Base-by-base conservation (phyloP, 2,113 vertebrate species). In the Aphelocoma coerulescens region DNA sequence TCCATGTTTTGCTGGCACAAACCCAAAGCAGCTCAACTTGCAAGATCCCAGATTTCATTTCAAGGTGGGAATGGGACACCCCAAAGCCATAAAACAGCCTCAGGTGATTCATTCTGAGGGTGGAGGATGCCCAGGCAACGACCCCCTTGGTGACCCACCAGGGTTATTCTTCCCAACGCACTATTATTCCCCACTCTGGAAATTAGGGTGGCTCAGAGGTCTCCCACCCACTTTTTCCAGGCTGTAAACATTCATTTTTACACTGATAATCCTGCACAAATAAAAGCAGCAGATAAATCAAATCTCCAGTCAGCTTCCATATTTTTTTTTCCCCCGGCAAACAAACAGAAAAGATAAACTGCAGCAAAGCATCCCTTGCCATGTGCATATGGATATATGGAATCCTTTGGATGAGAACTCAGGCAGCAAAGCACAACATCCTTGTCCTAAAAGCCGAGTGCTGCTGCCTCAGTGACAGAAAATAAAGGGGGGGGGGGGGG, bases 21-120 rank as follows among this genome's bases (percentile, higher is more conserved):
- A 54, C 67, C 74, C 96, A 94, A n/a, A 79, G 20, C 62, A 39
- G 41, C 92, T 94, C 94, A 44, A 30, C 54, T 91, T 76, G 35
- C 85, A 65, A 52, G 30, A 22, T 9, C 9, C 12, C 43, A 68
- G 82, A 49, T 73, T 73, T 89, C 37, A 39, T 91, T 89, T 85
- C 66, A 61, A 48, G 71, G 66, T 0, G 0, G 65, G 48, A 85
- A 61, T 1, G 5, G 46, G 67, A 90, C 75, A 62, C 67, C 21
- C 75, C 48, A 69, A 94, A 93, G 88, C 33, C 88, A 90, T 33
- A 2, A 10, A 79, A 73, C 49, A 73, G 54, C 54, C 39, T 57
- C 85, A 55, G 57, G 33, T 20, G 49, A 75, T 76, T n/a, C 4
- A 16, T 91, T 74, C 19, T 2, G 0, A 48, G 2, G 27, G 19